phyloP scores from a whole-genome alignment of 1,140 invertebrate genomes.

The Bombus difficillimus region DNA sequence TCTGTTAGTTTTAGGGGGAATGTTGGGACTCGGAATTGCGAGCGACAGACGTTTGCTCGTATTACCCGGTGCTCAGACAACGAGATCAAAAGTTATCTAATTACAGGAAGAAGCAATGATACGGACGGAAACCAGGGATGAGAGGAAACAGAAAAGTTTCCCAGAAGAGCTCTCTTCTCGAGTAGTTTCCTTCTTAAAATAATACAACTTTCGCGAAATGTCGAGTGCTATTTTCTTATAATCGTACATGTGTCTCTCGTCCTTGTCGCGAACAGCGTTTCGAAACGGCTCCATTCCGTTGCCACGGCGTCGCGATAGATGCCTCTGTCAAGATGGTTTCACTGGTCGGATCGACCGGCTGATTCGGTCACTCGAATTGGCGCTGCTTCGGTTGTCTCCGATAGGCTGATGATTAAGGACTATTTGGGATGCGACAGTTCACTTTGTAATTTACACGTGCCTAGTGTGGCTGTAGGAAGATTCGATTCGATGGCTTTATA shows the following conservation, averaged over 20 bases:
- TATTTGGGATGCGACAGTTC: not conserved
- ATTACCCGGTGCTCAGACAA: constrained; percentile 5
- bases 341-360: not conserved
- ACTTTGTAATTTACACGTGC: constrained; percentile 34
- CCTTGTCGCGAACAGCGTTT: not conserved
- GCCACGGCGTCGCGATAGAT: not conserved
- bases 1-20: not conserved
- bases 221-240: constrained; percentile 28
- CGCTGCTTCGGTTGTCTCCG: not conserved
- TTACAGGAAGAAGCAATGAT: constrained; percentile 17
- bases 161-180: not conserved
- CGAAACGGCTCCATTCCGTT: not conserved
- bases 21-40: not conserved
- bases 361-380: not conserved
- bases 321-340: not conserved
- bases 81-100: constrained; percentile 44
- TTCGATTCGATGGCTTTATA: constrained; percentile 51
- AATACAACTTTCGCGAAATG: constrained; percentile 26
- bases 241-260: constrained; percentile 25
- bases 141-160: constrained; percentile 30
- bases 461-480: constrained; percentile 21
- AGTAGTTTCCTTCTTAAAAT: constrained; percentile 45
- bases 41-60: constrained; percentile 27
- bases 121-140: not conserved
- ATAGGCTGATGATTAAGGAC: constrained; percentile 22